Evolutionary conservation across 1,140 invertebrate genomes (phyloP), one percentile per base, ranked within the genome.

Genomic region (Cepaea nemoralis): DNA sequence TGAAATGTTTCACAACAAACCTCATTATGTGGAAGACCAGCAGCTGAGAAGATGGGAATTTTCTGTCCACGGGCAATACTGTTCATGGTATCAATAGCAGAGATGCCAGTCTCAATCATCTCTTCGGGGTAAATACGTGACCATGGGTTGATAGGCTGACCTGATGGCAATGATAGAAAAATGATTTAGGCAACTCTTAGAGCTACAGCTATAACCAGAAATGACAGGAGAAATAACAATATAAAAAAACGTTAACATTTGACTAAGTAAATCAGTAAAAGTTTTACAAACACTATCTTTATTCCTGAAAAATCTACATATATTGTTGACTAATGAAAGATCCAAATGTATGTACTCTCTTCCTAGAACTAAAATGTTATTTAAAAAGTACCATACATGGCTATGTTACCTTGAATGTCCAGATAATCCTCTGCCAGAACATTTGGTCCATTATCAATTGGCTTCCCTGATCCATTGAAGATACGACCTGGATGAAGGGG

Each of bases 61-160:
- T 99, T 99, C 92, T 99, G 98, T 67, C 98, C 98, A 93, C 98
- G 94, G 87, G 98, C 98, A 93, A 99, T 99, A 79, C 96, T 98
- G 93, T 99, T 99, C 98, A 99, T 99, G 81, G 98, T 97, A 92
- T 99, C 98, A 87, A 99, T 99, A 85, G 98, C 97, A 50, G 97
- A 99, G 86, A 99, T 98, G 93, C 98, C 98, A 84, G 98, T 99
- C 92, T 99, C 98, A 85, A 99, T 99, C 98, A 99, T 99, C 93
- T 99, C 98, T 92, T 99, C 97, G 0, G 98, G 98, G 92, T 99
- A 99, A 90, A 98, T 99, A 94, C 98, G 95, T 1, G 96, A 98
- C 95, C 96, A 98, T 0, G 98, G 98, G 92, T 99, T 55, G 50
- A 55, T 55, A 2, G 50, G 50, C 50, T 55, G 50, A 55, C 50